These are phyloP conservation scores for Harpagoxenus sublaevis DNA, from an alignment of 2,888 invertebrate genomes.

Conservation along the genomic window DNA sequence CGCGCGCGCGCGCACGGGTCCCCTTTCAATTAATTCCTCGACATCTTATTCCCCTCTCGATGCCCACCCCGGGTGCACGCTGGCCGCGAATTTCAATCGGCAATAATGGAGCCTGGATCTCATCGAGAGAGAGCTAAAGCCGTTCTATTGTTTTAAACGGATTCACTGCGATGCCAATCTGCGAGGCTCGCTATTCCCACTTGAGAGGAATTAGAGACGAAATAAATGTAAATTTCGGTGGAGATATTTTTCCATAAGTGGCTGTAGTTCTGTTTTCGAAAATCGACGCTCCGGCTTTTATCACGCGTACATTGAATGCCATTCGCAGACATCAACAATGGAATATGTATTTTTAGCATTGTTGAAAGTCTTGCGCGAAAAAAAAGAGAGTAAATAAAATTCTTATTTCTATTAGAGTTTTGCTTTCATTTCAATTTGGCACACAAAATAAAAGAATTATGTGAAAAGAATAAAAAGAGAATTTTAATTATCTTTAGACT, in stretches of 20 bases:
- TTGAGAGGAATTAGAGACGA: conserved; percentile 28
- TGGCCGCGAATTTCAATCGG: conserved; percentile 49
- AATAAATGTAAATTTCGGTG: conserved; percentile 12
- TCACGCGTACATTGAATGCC: neutral
- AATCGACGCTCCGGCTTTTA: neutral
- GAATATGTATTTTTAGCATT: conserved; percentile 17
- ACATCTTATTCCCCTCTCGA: conserved; percentile 42
- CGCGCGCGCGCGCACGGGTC: conserved; percentile 5
- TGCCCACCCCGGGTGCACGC: neutral
- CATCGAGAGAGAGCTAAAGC: neutral
- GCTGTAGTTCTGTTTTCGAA: neutral
- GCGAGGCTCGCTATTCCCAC: conserved; percentile 1
- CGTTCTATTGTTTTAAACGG: conserved; percentile 34
- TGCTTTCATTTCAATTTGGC: neutral
- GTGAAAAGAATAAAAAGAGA: neutral
- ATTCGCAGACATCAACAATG: conserved; percentile 14
- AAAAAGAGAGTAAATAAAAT: neutral
- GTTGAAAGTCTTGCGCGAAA: neutral
- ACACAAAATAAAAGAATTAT: neutral
- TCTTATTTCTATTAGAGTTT: conserved; percentile 11
- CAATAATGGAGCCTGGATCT: conserved; percentile 41
- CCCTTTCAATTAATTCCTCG: conserved; percentile 70
- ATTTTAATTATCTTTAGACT: neutral
- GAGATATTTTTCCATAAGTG: neutral
- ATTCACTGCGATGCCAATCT: conserved; percentile 11